Evolutionary conservation across 64 coral and sea anemone genomes (phyloP), one percentile per base, ranked within the genome.

Genomic region (Orbicella faveolata): DNA sequence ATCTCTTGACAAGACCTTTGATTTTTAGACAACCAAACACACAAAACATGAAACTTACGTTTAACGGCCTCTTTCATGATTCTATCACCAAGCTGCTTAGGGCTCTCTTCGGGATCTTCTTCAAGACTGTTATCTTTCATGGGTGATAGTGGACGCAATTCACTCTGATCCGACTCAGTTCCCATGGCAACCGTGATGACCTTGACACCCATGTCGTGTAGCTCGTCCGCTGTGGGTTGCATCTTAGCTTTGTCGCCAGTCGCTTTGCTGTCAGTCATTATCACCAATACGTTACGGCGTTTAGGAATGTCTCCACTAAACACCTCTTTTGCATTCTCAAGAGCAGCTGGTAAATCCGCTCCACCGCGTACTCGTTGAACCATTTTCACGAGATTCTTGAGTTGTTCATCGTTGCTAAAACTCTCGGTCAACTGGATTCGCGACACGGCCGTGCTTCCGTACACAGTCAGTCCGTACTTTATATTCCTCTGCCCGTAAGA

Each of bases 391-490:
- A 41, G 91, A 0, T 12, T 79, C 75, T 94, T 97, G 17, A 97
- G 75, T 35, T 62, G 23, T 53, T 84, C 35, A 51, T 89, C 92
- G 15, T 69, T 26, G 18, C 10, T 26, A 70, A 96, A 96, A 23
- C 62, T 77, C 73, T 96, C 95, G 19, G 88, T 89, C 87, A 96
- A 90, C 15, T 92, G 95, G 36, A 96, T 89, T 55, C 83, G 77
- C 26, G 92, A 87, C 18, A 75, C 88, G 48, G 95, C 92, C 7
- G 36, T 88, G 34, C 74, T 74, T 17, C 95, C 95, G 57, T 84
- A 96, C 16, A 94, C 75, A n/a, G 91, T 91, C 19, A 96, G 74
- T 37, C 95, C 86, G 52, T 94, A 94, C 61, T 61, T 83, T 59
- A 96, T 73, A 63, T 90, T 96, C 13, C 36, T 72, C 4, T 89